These are phyloP conservation scores for Aratinga solstitialis DNA, from an alignment of 2,797 vertebrate species.

Conservation along the genomic window DNA sequence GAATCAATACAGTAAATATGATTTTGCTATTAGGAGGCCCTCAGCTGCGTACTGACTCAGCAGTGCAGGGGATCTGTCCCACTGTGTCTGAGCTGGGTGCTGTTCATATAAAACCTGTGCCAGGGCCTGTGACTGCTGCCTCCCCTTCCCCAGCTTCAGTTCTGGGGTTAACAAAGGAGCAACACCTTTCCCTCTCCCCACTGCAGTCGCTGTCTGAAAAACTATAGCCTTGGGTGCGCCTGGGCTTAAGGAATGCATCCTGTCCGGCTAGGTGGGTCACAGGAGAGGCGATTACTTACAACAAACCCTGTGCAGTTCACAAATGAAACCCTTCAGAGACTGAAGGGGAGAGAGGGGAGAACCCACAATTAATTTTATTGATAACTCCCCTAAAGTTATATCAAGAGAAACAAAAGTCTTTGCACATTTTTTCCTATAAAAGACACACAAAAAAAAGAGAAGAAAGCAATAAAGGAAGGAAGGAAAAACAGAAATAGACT, in stretches of 20 bases:
- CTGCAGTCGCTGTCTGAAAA: background rate
- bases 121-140: background rate
- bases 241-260: background rate
- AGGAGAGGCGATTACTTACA: background rate
- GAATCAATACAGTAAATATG: background rate
- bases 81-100: accelerated
- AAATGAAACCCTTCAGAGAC: background rate
- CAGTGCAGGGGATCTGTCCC: background rate
- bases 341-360: background rate
- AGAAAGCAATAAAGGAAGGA: background rate
- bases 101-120: accelerated
- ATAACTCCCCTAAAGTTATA: background rate
- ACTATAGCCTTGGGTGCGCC: background rate
- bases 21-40: background rate
- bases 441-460: background rate
- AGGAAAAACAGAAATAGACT: background rate
- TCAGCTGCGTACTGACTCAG: accelerated
- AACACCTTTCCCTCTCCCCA: background rate
- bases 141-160: background rate
- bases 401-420: background rate
- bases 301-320: background rate
- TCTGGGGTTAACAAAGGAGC: background rate
- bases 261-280: background rate
- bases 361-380: background rate
- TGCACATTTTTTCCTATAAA: background rate